Conservation (phyloP, 2,888 invertebrate genomes). For the Cantharis rustica region DNA sequence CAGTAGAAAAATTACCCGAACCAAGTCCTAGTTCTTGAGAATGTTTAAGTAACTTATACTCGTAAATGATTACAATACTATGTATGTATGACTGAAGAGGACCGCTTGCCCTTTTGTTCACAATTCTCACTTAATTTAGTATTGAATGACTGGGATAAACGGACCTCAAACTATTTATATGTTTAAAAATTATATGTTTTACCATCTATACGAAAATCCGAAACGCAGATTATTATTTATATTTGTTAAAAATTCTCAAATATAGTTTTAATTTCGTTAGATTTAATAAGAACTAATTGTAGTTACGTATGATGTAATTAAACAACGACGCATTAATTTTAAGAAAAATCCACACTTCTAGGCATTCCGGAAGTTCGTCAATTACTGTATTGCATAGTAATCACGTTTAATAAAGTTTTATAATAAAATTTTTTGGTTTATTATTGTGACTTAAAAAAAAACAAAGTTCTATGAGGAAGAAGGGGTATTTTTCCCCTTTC, state of each 20-base stretch:
- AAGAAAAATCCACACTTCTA: constrained; percentile 31
- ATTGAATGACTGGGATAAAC: constrained; percentile 49
- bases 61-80: constrained; percentile 18
- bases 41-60: constrained; percentile 18
- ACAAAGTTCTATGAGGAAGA: not conserved
- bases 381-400: constrained; percentile 48
- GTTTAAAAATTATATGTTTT: constrained; percentile 6
- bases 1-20: constrained; percentile 42
- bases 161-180: constrained; percentile 41
- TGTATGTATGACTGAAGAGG: constrained; percentile 44
- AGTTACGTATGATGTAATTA: constrained; percentile 4
- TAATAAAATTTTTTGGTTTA: constrained; percentile 33
- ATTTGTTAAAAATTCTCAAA: not conserved
- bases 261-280: not conserved
- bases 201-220: not conserved
- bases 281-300: constrained; percentile 3
- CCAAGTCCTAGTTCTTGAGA: constrained; percentile 49
- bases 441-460: no score
- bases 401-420: constrained; percentile 52
- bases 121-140: constrained; percentile 44
- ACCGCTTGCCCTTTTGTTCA: constrained; percentile 53
- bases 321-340: constrained; percentile 24
- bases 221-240: not conserved
- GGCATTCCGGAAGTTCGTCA: constrained; percentile 38
- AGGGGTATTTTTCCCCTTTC: no score